Evolutionary conservation across 2,113 vertebrate species (phyloP).

Genomic region (Oreotrochilus melanogaster): DNA sequence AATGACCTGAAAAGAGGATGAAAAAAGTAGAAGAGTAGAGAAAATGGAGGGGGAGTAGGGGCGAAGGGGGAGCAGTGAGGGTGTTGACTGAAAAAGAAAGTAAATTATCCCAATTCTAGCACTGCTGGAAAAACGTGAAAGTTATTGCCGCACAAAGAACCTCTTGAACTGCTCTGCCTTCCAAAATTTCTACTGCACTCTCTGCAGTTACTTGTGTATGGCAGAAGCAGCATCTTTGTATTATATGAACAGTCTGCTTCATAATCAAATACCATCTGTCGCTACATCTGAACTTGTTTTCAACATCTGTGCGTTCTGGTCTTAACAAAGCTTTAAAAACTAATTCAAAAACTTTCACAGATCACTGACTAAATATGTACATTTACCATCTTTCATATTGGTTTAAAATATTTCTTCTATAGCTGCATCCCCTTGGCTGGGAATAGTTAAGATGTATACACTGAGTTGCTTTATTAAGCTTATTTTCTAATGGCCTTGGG

Average conservation of each 20-base stretch:
- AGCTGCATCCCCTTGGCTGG: conserved; percentile 75
- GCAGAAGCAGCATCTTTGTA: conserved; percentile 99
- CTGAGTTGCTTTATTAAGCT: conserved; percentile 84
- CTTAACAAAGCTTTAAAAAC: conserved; percentile 99
- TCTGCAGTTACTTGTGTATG: conserved; percentile 96
- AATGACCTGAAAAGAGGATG: conserved; percentile 34
- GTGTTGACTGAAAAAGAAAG: conserved; percentile 59
- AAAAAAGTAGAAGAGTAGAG: conserved; percentile 4
- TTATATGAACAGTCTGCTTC: conserved; percentile 99
- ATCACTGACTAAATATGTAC: conserved; percentile 90
- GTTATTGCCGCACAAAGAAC: conserved; percentile 86
- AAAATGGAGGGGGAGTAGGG: neutral
- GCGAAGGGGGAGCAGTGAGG: neutral
- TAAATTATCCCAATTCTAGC: conserved; percentile 77
- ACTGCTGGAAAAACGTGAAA: conserved; percentile 82
- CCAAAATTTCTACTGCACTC: conserved; percentile 88
- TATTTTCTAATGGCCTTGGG: conserved; percentile 86
- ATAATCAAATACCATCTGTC: conserved; percentile 99
- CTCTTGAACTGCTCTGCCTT: conserved; percentile 85
- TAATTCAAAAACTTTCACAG: conserved; percentile 96
- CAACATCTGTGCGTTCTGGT: conserved; percentile 99
- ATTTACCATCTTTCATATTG: conserved; percentile 86
- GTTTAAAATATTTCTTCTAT: conserved; percentile 80
- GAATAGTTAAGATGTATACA: conserved; percentile 74
- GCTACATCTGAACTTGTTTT: conserved; percentile 99